A percentile compares a stretch with the other conserved stretches of the same genome.
Evolutionary conservation across 2,113 vertebrate species (phyloP).

Genomic region (Scatophagus argus): DNA sequence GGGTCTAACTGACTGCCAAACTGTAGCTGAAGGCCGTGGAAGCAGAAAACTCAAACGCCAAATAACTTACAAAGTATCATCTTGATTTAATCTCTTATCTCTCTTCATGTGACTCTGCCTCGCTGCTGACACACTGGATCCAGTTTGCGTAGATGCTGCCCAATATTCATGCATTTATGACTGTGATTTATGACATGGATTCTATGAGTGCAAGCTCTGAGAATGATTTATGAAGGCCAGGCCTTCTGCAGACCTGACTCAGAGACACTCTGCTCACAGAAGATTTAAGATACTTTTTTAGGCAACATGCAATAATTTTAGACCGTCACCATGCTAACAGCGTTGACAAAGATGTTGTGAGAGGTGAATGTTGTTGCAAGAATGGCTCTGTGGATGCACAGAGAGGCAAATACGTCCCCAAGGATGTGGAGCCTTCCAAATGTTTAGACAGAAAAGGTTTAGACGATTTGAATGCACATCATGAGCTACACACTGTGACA

Average conservation of each 20-base stretch:
- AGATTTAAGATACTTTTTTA: not conserved
- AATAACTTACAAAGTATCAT: conserved; percentile 24
- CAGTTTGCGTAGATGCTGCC: conserved; percentile 5
- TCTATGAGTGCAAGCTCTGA: not conserved
- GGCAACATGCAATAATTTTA: not conserved
- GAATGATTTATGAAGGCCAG: conserved; percentile 8
- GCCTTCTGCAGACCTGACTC: not conserved
- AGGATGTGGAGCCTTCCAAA: too few species aligned
- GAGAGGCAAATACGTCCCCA: too few species aligned
- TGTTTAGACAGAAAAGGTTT: too few species aligned
- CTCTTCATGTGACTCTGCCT: conserved; percentile 21
- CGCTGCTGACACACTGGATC: conserved; percentile 22
- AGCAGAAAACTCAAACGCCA: conserved; percentile 23
- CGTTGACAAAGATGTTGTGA: not conserved
- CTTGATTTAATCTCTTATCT: conserved; percentile 35
- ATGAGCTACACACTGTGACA: too few species aligned
- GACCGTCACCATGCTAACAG: not conserved
- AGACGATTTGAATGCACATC: too few species aligned
- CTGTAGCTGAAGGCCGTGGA: not conserved
- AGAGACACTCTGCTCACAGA: not conserved
- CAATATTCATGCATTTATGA: conserved; percentile 3
- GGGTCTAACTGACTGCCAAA: not conserved
- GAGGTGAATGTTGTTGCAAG: not conserved
- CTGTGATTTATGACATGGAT: conserved; percentile 15
- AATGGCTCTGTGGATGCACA: not conserved